Base-by-base conservation (phyloP, 2,888 invertebrate species). In the Leptopilina myrica region DNA sequence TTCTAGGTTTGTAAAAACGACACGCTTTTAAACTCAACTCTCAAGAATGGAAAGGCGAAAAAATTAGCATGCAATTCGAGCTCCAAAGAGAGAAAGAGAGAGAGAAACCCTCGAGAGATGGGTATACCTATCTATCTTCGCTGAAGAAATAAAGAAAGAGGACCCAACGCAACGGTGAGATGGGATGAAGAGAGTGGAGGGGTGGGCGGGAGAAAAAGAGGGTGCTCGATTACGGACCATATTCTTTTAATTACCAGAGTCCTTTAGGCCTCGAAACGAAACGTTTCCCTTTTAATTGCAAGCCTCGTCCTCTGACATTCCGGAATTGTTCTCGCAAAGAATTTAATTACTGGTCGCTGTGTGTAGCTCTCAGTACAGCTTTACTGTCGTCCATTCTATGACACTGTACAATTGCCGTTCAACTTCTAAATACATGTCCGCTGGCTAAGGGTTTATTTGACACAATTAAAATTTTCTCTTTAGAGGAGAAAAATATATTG, bases 201-300 rank as follows among this genome's bases (percentile, higher is more conserved):
- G 49, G 46, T 46, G 46, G 7, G 46, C 33, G 46, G 40, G 33
- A 66, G 66, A 76, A 65, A 62, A 75, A 64, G 62, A 78, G 73
- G 73, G 56, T 73, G 83, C 86, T 86, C 88, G 89, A 89, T 90
- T 90, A 90, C 87, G 83, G 82, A 85, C 88, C 88, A 89, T 91
- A 89, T 90, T 90, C 89, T 91, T 91, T 91, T 91, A 91, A 91
- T 91, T 91, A 90, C 88, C 89, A 82, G 86, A 88, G 87, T 87
- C 85, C 86, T 87, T 85, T 84, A 84, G 82, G 84, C 76, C 85
- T 84, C 87, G 86, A 88, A 89, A 88, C 88, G 87, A 89, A 90
- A 90, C 88, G 89, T 90, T 90, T 90, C 89, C 89, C 88, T 90
- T 91, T 90, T 91, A 91, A 91, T 91, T 91, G 89, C 90, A 86